Conservation (phyloP, 1,140 invertebrate species). For the Grapholita molesta region DNA sequence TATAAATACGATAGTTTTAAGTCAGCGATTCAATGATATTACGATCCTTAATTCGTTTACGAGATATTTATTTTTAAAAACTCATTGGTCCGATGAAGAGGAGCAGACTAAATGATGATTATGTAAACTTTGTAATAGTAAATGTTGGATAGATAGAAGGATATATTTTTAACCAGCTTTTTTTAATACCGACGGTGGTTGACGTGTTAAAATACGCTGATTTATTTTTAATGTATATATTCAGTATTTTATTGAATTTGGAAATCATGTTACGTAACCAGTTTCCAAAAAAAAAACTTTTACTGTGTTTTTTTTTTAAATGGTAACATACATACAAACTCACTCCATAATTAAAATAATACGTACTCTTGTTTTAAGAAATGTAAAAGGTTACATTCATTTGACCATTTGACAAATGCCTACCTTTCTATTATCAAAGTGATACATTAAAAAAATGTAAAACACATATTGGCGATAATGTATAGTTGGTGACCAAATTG, state of each 20-base stretch:
- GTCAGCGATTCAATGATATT: too few relatives aligned
- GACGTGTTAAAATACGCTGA: background rate
- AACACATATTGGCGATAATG: background rate
- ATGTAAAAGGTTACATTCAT: too few relatives aligned
- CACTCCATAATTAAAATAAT: too few relatives aligned
- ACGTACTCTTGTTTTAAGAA: too few relatives aligned
- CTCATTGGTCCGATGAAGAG: too few relatives aligned
- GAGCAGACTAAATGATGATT: too few relatives aligned
- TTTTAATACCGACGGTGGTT: too few relatives aligned
- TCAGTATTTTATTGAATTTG: background rate
- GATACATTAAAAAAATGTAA: background rate
- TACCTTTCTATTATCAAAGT: background rate
- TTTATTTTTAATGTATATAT: background rate
- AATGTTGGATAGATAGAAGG: background rate
- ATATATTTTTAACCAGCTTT: too few relatives aligned
- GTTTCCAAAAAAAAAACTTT: background rate
- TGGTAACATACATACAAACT: background rate
- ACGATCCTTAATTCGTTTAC: too few relatives aligned
- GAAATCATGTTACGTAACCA: background rate
- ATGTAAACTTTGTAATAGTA: background rate
- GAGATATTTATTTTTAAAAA: too few relatives aligned
- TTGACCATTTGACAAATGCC: background rate
- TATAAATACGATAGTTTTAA: too few relatives aligned
- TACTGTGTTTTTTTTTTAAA: background rate
- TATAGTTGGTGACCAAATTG: background rate